Evolutionary conservation across 2,888 invertebrate species (phyloP).

Genomic region (Orthonychiurus folsomi): DNA sequence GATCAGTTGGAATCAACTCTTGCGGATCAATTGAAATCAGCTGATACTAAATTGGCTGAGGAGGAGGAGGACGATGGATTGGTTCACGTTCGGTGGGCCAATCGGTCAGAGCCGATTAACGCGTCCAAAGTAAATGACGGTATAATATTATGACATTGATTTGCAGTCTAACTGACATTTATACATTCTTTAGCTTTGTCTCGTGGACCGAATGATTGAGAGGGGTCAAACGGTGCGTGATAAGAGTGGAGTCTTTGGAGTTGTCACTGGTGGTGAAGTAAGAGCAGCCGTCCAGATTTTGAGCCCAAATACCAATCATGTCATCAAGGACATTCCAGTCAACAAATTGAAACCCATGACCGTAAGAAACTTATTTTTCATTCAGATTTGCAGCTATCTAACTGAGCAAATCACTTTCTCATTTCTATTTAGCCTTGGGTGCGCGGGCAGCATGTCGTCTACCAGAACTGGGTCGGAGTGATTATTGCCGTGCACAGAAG

Average conservation of each 20-base stretch:
- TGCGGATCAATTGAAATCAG: too few species aligned
- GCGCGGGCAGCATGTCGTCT: slow-evolving; percentile 32
- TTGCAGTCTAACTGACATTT: too few species aligned
- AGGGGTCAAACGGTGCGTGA: slow-evolving; percentile 76
- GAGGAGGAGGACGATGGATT: too few species aligned
- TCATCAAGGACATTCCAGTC: slow-evolving; percentile 70
- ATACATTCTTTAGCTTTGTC: slow-evolving; percentile 55
- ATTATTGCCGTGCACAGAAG: slow-evolving; percentile 26
- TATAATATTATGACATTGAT: too few species aligned
- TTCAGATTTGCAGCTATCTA: too few species aligned
- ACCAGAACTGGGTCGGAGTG: slow-evolving; percentile 31
- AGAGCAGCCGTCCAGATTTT: slow-evolving; percentile 75
- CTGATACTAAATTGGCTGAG: too few species aligned
- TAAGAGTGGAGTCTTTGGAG: slow-evolving; percentile 20
- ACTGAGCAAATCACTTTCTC: too few species aligned
- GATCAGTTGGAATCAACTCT: too few species aligned
- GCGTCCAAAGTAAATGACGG: background rate
- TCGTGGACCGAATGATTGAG: slow-evolving; percentile 81
- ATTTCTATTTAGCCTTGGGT: too few species aligned
- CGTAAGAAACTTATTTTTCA: too few species aligned
- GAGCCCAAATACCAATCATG: slow-evolving; percentile 76
- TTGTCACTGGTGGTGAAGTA: slow-evolving; percentile 62
- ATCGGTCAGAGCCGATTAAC: background rate
- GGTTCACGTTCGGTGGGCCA: background rate
- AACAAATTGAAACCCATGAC: slow-evolving; percentile 62